These are phyloP conservation scores for Bubalus kerabau DNA, from an alignment of 2,113 vertebrate genomes.

Conservation along the genomic window DNA sequence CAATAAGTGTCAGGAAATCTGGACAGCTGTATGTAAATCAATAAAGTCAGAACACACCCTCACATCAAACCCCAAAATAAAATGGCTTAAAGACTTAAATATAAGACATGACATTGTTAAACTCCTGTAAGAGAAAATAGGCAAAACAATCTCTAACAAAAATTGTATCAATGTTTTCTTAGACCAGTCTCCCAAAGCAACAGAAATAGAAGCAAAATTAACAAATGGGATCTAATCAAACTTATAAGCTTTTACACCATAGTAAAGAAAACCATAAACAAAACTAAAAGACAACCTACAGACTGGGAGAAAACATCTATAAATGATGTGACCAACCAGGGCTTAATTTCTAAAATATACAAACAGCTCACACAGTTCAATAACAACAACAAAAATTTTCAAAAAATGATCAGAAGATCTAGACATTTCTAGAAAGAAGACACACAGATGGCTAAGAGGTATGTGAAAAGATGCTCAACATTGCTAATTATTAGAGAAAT, in stretches of 20 bases:
- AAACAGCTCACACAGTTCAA: neutral
- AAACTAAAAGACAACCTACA: neutral
- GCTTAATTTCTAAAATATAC: neutral
- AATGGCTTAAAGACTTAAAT: neutral
- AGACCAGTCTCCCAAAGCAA: neutral
- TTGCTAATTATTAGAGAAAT: neutral
- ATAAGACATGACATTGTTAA: neutral
- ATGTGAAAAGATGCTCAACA: neutral
- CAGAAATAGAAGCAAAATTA: neutral
- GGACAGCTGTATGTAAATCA: neutral
- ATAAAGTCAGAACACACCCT: neutral
- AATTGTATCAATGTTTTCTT: neutral
- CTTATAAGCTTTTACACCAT: neutral
- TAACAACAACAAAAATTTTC: neutral
- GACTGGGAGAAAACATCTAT: neutral
- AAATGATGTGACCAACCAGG: neutral
- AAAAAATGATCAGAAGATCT: neutral
- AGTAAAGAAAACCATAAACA: neutral
- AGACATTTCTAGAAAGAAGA: neutral
- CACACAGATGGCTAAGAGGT: neutral
- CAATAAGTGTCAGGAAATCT: neutral
- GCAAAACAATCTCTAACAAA: neutral
- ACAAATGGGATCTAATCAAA: neutral
- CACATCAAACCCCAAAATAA: neutral
- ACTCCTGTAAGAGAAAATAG: neutral